phyloP scores from a whole-genome alignment of 1,140 invertebrate species.

The Musca vetustissima region DNA sequence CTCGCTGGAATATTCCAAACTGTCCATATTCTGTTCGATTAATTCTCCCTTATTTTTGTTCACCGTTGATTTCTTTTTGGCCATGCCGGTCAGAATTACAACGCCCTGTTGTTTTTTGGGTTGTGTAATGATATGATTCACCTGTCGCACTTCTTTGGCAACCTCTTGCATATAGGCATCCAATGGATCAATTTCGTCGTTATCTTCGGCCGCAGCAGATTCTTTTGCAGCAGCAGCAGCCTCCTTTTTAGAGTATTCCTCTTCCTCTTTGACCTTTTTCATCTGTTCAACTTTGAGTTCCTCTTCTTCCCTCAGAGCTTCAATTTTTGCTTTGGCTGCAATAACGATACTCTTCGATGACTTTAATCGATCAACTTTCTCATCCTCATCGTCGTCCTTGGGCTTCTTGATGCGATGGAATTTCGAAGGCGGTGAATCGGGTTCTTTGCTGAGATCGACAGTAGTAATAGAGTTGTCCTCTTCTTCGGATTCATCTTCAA shows the following conservation, averaged over 20 bases:
- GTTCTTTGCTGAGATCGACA: conserved; percentile 37
- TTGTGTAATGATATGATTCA: conserved; percentile 69
- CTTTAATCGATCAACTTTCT: conserved; percentile 60
- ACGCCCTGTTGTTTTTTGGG: conserved; percentile 57
- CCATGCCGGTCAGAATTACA: conserved; percentile 86
- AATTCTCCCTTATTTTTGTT: conserved; percentile 85
- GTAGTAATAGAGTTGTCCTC: conserved; percentile 55
- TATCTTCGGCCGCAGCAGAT: conserved; percentile 52
- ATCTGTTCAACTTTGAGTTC: conserved; percentile 5
- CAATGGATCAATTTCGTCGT: conserved; percentile 88
- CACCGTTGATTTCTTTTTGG: conserved; percentile 77
- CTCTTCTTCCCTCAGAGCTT: conserved; percentile 49
- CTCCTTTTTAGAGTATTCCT: background rate
- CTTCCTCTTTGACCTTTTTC: background rate
- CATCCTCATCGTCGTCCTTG: conserved; percentile 57
- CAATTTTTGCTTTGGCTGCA: conserved; percentile 71
- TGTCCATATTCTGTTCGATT: conserved; percentile 97
- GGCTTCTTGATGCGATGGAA: conserved; percentile 59
- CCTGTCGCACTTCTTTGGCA: conserved; percentile 84
- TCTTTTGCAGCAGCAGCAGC: conserved; percentile 1
- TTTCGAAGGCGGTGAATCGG: conserved; percentile 44
- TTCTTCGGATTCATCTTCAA: conserved; percentile 86
- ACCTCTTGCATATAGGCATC: conserved; percentile 94
- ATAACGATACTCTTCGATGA: conserved; percentile 56
- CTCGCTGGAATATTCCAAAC: conserved; percentile 95